phyloP scores from a whole-genome alignment of 1,140 invertebrate species.

The Stegodyphus mimosarum region DNA sequence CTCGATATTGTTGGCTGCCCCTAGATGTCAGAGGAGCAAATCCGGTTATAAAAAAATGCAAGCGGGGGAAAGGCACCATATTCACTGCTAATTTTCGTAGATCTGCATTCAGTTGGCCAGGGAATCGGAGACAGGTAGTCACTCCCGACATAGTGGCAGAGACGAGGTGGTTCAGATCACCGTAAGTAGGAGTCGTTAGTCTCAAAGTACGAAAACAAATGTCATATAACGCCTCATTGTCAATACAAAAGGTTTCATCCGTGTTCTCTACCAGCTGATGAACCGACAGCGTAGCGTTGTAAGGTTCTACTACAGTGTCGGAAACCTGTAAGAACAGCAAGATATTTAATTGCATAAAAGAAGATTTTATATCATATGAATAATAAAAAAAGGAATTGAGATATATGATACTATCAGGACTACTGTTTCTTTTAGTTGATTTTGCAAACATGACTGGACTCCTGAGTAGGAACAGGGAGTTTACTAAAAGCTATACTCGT shows the following conservation, averaged over 20 bases:
- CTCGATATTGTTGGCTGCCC: slow-evolving; percentile 71
- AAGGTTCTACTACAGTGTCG: slow-evolving; percentile 73
- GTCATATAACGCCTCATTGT: slow-evolving; percentile 87
- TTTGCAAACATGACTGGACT: too few species aligned
- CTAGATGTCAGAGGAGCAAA: slow-evolving; percentile 77
- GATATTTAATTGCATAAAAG: not conserved
- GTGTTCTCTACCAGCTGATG: slow-evolving; percentile 83
- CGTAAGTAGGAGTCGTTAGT: slow-evolving; percentile 76
- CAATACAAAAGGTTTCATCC: slow-evolving; percentile 74
- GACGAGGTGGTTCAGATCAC: slow-evolving; percentile 74
- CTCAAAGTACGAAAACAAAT: slow-evolving; percentile 93
- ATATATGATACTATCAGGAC: too few species aligned
- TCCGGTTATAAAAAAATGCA: slow-evolving; percentile 86
- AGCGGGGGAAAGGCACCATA: slow-evolving; percentile 80
- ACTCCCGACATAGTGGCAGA: slow-evolving; percentile 79
- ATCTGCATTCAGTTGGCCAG: slow-evolving; percentile 87
- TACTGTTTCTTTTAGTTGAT: too few species aligned
- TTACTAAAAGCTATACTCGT: too few species aligned
- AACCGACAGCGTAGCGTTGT: slow-evolving; percentile 77
- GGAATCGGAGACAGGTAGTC: slow-evolving; percentile 82
- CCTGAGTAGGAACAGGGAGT: too few species aligned
- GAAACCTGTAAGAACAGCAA: slow-evolving; percentile 68
- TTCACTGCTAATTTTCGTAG: slow-evolving; percentile 86
- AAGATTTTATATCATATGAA: too few species aligned
- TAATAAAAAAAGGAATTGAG: too few species aligned